These are phyloP conservation scores for Palythoa grandis DNA, from an alignment of 92 coral and sea anemone genomes.

Conservation along the genomic window DNA sequence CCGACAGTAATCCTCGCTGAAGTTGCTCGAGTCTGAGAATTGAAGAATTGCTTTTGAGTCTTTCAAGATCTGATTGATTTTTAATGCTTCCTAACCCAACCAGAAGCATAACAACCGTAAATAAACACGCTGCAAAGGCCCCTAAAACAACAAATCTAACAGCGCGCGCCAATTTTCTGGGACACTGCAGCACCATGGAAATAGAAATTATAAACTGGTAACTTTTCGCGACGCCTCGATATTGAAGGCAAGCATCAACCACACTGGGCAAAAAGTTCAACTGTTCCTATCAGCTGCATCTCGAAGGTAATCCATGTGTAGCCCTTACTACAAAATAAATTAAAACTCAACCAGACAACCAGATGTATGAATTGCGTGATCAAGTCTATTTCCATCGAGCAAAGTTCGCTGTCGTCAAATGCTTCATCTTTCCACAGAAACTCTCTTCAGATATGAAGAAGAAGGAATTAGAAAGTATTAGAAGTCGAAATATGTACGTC, in stretches of 20 bases:
- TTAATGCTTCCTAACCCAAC: constrained; percentile 20
- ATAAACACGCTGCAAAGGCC: constrained; percentile 4
- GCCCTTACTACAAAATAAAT: not conserved
- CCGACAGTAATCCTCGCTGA: constrained; percentile 37
- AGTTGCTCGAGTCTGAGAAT: constrained; percentile 16
- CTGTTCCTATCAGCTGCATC: constrained; percentile 1
- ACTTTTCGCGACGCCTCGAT: not conserved
- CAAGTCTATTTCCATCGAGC: not conserved
- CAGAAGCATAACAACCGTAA: constrained; percentile 10
- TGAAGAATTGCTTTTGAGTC: constrained; percentile 3
- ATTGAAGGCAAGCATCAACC: not conserved
- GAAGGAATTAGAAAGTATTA: not conserved
- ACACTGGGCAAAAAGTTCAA: not conserved
- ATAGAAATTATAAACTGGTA: not conserved
- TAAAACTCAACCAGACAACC: not conserved
- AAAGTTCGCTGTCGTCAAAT: not conserved
- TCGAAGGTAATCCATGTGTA: constrained; percentile 2
- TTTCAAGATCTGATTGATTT: not conserved
- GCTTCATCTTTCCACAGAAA: not conserved
- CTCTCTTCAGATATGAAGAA: not conserved
- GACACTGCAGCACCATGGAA: constrained; percentile 10
- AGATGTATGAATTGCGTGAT: constrained; percentile 15
- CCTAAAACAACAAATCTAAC: constrained; percentile 1
- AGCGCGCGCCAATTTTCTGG: constrained; percentile 32
- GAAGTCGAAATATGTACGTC: not conserved